A percentile compares a stretch with the other conserved stretches of the same genome.
These are phyloP conservation scores for Drosophila jambulina DNA, from an alignment of 1,140 invertebrate species.

Conservation along the genomic window DNA sequence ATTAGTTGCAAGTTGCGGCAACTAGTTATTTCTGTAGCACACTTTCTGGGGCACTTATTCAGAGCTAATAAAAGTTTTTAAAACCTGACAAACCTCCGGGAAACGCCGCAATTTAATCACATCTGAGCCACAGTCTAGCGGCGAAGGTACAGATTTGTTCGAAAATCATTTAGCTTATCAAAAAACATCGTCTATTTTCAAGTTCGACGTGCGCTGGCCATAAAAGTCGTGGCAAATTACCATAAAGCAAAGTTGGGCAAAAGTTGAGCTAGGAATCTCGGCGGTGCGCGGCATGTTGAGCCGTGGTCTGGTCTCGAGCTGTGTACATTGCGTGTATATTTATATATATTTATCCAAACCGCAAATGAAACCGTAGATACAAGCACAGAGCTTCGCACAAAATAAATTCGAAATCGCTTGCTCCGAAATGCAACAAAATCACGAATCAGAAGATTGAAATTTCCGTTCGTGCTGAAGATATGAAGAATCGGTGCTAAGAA, in stretches of 20 bases:
- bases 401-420: background rate
- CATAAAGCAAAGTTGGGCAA: constrained; percentile 20
- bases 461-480: no score
- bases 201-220: constrained; percentile 13
- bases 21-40: background rate
- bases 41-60: background rate
- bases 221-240: constrained; percentile 22
- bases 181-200: constrained; percentile 11
- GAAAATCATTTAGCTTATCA: constrained; percentile 6
- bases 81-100: background rate
- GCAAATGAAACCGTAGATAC: no score
- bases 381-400: no score
- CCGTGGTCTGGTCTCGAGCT: background rate
- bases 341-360: no score
- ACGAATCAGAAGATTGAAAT: no score
- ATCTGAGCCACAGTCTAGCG: constrained; percentile 8
- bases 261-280: constrained; percentile 7
- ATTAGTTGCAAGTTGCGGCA: background rate
- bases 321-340: no score
- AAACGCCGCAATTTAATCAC: constrained; percentile 4
- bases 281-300: no score
- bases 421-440: background rate
- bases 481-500: no score
- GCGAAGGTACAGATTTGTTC: background rate
- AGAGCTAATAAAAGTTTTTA: no score